Evolutionary conservation across 2,888 invertebrate genomes (phyloP).

Genomic region (Lithophane leautieri): DNA sequence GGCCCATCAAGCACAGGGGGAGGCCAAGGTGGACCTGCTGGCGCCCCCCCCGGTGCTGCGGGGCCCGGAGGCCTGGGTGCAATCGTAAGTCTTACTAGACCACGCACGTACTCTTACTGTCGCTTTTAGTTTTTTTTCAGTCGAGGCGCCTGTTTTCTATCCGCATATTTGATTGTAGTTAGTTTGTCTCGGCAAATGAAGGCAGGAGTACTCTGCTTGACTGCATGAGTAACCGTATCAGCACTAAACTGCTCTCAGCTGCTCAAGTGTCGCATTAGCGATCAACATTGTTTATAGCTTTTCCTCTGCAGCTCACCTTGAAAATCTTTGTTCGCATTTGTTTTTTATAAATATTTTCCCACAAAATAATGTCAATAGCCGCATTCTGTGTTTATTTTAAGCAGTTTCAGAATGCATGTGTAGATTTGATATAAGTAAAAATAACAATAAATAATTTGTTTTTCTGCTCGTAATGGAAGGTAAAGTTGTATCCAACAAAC

Average conservation of each 20-base stretch:
- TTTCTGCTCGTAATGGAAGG: background rate
- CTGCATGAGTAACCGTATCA: constrained; percentile 19
- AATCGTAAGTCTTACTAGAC: constrained; percentile 47
- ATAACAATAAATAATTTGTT: background rate
- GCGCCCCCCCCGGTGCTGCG: constrained; percentile 39
- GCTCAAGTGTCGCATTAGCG: background rate
- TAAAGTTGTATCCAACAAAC: background rate
- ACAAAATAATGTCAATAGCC: background rate
- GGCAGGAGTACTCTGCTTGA: background rate
- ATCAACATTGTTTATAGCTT: constrained; percentile 1
- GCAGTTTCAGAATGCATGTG: constrained; percentile 12
- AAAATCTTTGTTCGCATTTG: background rate
- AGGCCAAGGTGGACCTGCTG: constrained; percentile 56
- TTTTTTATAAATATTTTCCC: background rate
- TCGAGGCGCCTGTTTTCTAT: background rate
- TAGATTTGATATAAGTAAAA: background rate
- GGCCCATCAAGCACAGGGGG: constrained; percentile 34
- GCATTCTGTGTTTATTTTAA: background rate
- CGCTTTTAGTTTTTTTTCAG: constrained; percentile 9
- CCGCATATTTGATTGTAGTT: constrained; percentile 22
- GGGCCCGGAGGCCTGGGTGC: background rate
- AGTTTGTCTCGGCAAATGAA: background rate
- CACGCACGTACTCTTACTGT: constrained; percentile 13
- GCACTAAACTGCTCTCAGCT: background rate
- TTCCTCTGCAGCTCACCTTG: constrained; percentile 1